Conservation (phyloP, 2,113 vertebrate species). For the Erythrolamprus reginae region DNA sequence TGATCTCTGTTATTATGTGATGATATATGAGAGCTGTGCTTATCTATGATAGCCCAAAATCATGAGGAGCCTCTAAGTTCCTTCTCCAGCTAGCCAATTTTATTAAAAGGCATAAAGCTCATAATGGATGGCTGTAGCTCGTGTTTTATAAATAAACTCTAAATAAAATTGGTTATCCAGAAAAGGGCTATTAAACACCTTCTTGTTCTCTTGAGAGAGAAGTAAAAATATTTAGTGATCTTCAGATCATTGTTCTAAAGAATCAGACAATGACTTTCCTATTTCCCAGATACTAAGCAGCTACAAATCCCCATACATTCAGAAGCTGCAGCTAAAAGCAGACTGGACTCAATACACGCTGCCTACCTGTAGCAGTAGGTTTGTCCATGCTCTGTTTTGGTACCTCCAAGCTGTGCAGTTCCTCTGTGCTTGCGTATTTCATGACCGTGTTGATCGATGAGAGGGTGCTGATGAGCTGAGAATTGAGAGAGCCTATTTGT, state of each 20-base stretch:
- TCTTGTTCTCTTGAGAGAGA: neutral
- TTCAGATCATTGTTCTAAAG: too few relatives aligned
- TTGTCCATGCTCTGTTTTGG: slow-evolving; percentile 55
- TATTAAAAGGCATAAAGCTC: neutral
- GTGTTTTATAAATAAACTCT: neutral
- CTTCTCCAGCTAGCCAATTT: neutral
- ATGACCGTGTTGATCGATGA: slow-evolving; percentile 89
- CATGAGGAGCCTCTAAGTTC: neutral
- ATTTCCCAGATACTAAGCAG: neutral
- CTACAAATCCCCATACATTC: neutral
- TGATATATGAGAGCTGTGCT: neutral
- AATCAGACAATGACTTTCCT: neutral
- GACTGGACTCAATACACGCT: neutral
- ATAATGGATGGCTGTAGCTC: neutral
- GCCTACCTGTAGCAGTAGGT: slow-evolving; percentile 54
- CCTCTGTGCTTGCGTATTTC: slow-evolving; percentile 83
- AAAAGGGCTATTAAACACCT: neutral
- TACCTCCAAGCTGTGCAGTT: slow-evolving; percentile 68
- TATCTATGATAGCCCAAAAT: neutral
- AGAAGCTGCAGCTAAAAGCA: neutral
- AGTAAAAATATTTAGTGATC: fast-evolving
- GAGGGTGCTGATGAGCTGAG: slow-evolving; percentile 89
- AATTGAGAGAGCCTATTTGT: slow-evolving; percentile 92
- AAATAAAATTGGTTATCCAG: neutral
- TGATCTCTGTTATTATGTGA: neutral